Evolutionary conservation across 2,888 invertebrate species (phyloP).

Genomic region (Eudasyphora cyanicolor): DNA sequence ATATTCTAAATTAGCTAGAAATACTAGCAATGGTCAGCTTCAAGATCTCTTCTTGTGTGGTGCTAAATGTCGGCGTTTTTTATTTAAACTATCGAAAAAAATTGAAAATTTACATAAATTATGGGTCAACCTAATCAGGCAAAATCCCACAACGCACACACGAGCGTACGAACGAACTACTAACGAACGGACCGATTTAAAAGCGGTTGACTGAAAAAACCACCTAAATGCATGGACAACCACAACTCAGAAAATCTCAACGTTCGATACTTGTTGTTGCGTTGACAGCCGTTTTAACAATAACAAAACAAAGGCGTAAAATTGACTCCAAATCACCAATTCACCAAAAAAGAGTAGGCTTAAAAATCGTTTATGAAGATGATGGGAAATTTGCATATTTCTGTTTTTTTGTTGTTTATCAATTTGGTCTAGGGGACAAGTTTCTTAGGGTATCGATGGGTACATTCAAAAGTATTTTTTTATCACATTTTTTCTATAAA

Average conservation of each 20-base stretch:
- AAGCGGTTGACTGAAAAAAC: neutral
- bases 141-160: neutral
- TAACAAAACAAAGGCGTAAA: constrained; percentile 42
- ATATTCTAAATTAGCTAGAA: neutral
- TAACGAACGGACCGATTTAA: neutral
- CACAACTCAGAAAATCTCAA: neutral
- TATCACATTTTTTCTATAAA: constrained; percentile 69
- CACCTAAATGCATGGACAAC: constrained; percentile 27
- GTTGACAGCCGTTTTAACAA: constrained; percentile 30
- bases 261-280: neutral
- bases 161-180: too few species aligned
- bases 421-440: constrained; percentile 44
- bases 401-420: constrained; percentile 11
- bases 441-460: too few species aligned
- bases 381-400: constrained; percentile 54
- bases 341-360: constrained; percentile 51
- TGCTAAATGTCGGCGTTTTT: neutral
- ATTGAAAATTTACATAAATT: constrained; percentile 49
- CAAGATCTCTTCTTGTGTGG: neutral
- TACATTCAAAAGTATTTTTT: constrained; percentile 40
- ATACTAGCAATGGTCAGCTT: neutral
- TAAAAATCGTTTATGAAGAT: constrained; percentile 12
- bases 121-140: constrained; percentile 38
- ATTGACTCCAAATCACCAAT: neutral
- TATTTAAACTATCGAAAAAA: neutral